Evolutionary conservation across 2,797 vertebrate genomes (phyloP), one percentile per base, ranked within the genome.

Genomic region (Kryptopterus vitreolus): DNA sequence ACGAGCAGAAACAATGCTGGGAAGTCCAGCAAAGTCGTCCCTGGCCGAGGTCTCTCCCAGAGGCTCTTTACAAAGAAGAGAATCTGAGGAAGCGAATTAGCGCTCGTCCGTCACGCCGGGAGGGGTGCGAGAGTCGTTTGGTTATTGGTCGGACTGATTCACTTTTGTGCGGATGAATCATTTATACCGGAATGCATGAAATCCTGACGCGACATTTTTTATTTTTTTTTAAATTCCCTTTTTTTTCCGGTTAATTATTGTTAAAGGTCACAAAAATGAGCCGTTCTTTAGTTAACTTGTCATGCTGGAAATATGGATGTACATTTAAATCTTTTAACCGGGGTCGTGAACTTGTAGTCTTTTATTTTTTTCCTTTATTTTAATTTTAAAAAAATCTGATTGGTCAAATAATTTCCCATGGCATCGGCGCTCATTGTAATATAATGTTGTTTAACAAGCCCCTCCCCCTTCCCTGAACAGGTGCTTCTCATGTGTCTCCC

Each of bases 1-100:
- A 65, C 76, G 70, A 76, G 76, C 73, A 84, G 86, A 87, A n/a
- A 90, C 87, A 90, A 85, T 86, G 26, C 85, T 73, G 81, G 87
- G 87, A 90, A 85, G 81, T 84, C 69, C 53, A 79, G 18, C 29
- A 43, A 77, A 75, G 20, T 72, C 74, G 24, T 82, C 86, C 59
- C 29, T 15, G 68, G 48, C 38, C 65, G 79, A 52, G 74, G 8
- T 55, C 63, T 79, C 61, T 65, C 50, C 35, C 33, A 69, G n/a
- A n/a, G n/a, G 43, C 55, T n/a, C 81, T 70, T 77, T 50, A 78
- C 52, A 31, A 57, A 65, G 70, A 73, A 46, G 35, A 61, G 20
- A 58, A 80, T 79, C 77, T 65, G 43, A 81, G 81, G 78, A 83
- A 82, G 83, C 80, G 85, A 87, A 87, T 87, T 0, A 85, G 84